These are phyloP conservation scores for Phenganax marumi DNA, from an alignment of 92 coral and sea anemone species.

Conservation along the genomic window DNA sequence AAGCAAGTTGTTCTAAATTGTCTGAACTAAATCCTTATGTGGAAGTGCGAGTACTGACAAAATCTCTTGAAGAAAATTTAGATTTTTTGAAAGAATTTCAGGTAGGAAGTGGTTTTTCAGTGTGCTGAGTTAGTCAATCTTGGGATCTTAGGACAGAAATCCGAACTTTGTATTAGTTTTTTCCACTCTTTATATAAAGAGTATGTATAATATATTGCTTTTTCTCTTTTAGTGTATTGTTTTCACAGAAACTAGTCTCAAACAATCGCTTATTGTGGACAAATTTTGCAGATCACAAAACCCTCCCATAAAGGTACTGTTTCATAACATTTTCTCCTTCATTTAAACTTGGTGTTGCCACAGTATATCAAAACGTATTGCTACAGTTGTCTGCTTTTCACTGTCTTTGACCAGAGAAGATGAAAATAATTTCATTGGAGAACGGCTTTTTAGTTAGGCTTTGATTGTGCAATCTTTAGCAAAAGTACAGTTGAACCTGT, in stretches of 20 bases:
- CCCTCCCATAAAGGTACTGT: slow-evolving; percentile 77
- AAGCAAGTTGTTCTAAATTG: slow-evolving; percentile 68
- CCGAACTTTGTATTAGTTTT: not conserved
- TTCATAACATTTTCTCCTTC: not conserved
- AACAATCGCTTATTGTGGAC: slow-evolving; percentile 61
- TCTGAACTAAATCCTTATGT: slow-evolving; percentile 95
- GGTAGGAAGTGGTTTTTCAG: slow-evolving; percentile 42
- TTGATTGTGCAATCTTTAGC: no score
- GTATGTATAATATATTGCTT: not conserved
- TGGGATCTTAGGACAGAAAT: no score
- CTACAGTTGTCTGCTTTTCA: not conserved
- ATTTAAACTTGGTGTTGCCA: not conserved
- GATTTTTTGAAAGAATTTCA: slow-evolving; percentile 75
- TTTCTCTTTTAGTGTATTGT: slow-evolving; percentile 74
- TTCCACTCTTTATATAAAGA: not conserved
- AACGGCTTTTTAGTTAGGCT: no score
- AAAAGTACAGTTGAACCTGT: no score
- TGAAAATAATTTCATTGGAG: no score
- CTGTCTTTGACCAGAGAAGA: no score
- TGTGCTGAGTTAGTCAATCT: not conserved
- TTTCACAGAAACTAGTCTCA: slow-evolving; percentile 73
- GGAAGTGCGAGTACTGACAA: slow-evolving; percentile 62
- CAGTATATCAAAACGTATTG: not conserved
- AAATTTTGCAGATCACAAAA: slow-evolving; percentile 75
- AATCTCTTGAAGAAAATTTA: slow-evolving; percentile 58